Evolutionary conservation across 2,113 vertebrate species (phyloP), one percentile per base, ranked within the genome.

Genomic region (Tachuris rubrigastra): DNA sequence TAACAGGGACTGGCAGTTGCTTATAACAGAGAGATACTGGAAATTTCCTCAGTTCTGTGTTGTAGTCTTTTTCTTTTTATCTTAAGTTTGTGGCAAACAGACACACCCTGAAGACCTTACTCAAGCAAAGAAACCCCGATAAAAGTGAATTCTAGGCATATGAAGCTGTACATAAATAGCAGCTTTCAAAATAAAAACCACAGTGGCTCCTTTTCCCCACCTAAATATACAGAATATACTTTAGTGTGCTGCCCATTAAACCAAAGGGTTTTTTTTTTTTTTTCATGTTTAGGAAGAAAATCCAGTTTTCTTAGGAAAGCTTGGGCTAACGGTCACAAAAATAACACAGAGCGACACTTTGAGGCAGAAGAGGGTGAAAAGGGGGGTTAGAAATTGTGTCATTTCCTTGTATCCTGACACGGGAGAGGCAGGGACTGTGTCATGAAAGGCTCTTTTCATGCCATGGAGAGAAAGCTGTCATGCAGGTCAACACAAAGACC

Each of bases 391-490:
- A 56, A 72, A 30, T 69, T 0, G 44, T 87, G 79, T 81, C 37
- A 79, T 56, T 93, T 89, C 68, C 89, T 76, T 14, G 33, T 39
- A 5, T 41, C 82, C 73, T 76, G 72, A 65, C 60, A 18, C 25
- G 3, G 5, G 8, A 85, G 42, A 75, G 65, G 68, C 90, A 93
- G 72, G 41, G 55, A 30, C 65, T 62, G 25, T 30, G 59, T 68
- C 59, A 28, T 95, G 83, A 97, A 96, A 95, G 82, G 74, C 58
- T 46, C 80, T 93, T 97, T 96, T 94, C 82, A 94, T 74, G 77
- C 35, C 85, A 74, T 10, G 4, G 42, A 55, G 90, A 86, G 78
- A 94, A 95, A 85, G 74, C 67, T 90, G 80, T 90, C 89, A 30
- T 89, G 41, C 82, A 96, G 74, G 82, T 89, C 62, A 78, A 30